Percentiles rank a stretch among this genome's conserved stretches.
These are phyloP conservation scores for Alectura lathami DNA, from an alignment of 2,113 vertebrate genomes.

Conservation along the genomic window DNA sequence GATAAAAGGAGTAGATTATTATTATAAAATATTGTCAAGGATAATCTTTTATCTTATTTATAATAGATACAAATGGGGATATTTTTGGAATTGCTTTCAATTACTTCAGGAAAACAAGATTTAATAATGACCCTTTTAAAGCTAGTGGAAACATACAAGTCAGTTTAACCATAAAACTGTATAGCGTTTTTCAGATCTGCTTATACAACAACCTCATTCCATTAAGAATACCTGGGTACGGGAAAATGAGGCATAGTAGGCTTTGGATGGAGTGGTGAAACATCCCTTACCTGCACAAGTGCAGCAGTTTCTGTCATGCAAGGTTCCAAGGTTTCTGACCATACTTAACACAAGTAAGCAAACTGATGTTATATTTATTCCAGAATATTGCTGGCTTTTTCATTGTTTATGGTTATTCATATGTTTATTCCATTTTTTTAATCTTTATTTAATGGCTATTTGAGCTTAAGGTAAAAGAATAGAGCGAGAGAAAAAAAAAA, in stretches of 20 bases:
- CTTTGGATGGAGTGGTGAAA: not conserved
- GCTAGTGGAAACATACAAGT: not conserved
- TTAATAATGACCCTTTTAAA: not conserved
- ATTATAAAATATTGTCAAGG: not conserved
- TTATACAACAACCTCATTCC: not conserved
- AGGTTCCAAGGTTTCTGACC: not conserved
- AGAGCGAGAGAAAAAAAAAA: not conserved
- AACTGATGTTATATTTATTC: not conserved
- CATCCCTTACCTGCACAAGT: not conserved
- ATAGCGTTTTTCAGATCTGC: not conserved
- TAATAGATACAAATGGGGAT: not conserved
- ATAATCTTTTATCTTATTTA: not conserved
- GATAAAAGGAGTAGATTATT: not conserved
- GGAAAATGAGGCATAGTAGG: not conserved
- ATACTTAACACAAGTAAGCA: not conserved
- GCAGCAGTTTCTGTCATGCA: not conserved
- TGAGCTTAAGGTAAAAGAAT: not conserved
- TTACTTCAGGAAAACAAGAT: not conserved
- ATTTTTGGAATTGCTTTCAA: not conserved
- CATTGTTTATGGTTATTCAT: not conserved
- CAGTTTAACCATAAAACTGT: not conserved
- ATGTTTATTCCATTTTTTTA: accelerated
- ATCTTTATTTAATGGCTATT: not conserved
- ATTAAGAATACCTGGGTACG: not conserved
- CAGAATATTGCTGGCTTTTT: not conserved